Evolutionary conservation across 2,797 vertebrate genomes (phyloP).

Genomic region (Anolis apletophallus): DNA sequence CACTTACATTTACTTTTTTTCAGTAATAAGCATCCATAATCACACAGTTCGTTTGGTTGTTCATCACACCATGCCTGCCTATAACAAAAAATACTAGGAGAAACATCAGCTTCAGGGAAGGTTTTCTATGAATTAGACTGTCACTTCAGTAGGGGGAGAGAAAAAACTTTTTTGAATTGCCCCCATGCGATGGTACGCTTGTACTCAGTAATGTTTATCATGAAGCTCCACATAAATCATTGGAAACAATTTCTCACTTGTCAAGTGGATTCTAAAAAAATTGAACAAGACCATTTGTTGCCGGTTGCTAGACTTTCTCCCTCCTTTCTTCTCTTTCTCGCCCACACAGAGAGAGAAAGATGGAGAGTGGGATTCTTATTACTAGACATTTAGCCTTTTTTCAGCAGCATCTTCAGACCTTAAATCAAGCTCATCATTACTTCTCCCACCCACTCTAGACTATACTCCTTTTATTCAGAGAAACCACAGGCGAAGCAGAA

Average conservation of each 20-base stretch:
- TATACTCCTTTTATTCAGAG: constrained; percentile 75
- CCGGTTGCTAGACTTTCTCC: constrained; percentile 25
- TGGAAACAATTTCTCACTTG: constrained; percentile 53
- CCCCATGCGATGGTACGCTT: constrained; percentile 31
- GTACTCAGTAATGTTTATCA: constrained; percentile 63
- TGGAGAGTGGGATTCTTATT: constrained; percentile 48
- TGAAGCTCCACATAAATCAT: constrained; percentile 66
- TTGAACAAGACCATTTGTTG: constrained; percentile 25
- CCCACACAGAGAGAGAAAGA: background rate
- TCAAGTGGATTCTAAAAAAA: constrained; percentile 59
- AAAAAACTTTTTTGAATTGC: constrained; percentile 49
- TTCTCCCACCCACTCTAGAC: constrained; percentile 23
- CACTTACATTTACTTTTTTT: constrained; percentile 20
- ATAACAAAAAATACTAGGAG: constrained; percentile 11
- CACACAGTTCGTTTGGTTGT: constrained; percentile 23
- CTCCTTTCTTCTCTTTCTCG: background rate
- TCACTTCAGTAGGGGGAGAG: constrained; percentile 34
- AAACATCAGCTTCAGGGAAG: constrained; percentile 24
- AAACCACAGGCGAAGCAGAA: constrained; percentile 78
- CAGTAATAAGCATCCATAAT: constrained; percentile 6
- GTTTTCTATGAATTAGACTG: constrained; percentile 44
- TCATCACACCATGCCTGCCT: background rate
- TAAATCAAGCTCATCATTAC: constrained; percentile 70
- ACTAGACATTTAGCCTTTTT: constrained; percentile 74
- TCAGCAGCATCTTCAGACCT: constrained; percentile 68